Base-by-base conservation (phyloP, 2,888 invertebrate genomes). In the Sinotaia quadrata region DNA sequence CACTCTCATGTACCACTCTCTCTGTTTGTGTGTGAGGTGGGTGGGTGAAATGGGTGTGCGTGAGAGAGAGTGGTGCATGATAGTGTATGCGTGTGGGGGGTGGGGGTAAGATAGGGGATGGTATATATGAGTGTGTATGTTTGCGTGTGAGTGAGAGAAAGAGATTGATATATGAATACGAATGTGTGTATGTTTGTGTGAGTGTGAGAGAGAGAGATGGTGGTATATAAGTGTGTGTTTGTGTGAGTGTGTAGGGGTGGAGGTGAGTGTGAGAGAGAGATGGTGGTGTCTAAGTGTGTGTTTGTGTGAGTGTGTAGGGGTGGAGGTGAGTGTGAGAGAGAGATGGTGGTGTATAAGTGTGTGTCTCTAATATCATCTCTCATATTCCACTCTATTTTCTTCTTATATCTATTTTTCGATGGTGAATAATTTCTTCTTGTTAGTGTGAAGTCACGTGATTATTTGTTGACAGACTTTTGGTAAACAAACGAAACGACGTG, bases 101-200 rank as follows among this genome's bases (percentile, higher is more conserved):
- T n/a, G n/a, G 49, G 2, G 49, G n/a, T 8, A 21, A 24, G n/a
- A 24, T 49, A 24, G n/a, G 10, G n/a, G 49, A 2, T 18, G n/a
- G 7, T 5, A 24, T 10, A 24, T 5, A 5, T 5, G n/a, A 21
- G 49, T 49, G 49, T 1, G 2, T 1, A 24, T 49, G 3, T 49
- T n/a, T 2, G 49, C 2, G 49, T 49, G 49, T 49, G 49, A 21
- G 49, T 18, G 18, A 18, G n/a, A 24, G n/a, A 24, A 21, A 24
- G n/a, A 1, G 10, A 18, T 52, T 27, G 27, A 31, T 52, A 18
- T 21, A 24, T 49, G 18, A 7, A 15, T 41, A 15, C 15, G 41
- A 12, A 15, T 41, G 41, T 41, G 41, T 49, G 49, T 49, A 24
- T 49, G 49, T 49, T n/a, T 49, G 49, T 49, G 49, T 49, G 49